Conservation (phyloP, 1,140 invertebrate genomes). For the Magallana angulata region DNA sequence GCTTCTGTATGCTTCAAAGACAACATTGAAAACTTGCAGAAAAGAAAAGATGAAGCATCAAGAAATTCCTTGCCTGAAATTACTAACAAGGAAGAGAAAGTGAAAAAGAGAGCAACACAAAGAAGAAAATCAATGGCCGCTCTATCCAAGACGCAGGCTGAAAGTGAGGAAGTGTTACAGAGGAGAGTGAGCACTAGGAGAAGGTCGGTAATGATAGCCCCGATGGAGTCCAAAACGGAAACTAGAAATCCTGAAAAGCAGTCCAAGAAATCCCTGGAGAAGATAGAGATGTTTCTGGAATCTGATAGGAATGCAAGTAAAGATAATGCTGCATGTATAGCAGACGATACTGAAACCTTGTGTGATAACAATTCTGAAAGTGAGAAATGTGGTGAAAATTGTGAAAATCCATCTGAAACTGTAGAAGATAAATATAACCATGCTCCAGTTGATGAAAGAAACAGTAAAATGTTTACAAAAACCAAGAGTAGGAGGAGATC, state of each 20-base stretch:
- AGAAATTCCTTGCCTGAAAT: background rate
- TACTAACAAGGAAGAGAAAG: background rate
- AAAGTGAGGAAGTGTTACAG: background rate
- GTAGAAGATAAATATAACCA: background rate
- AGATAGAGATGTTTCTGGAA: conserved; percentile 13
- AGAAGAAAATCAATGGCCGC: conserved; percentile 11
- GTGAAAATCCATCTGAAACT: background rate
- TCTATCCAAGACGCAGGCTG: background rate
- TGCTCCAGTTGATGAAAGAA: background rate
- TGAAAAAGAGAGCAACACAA: background rate
- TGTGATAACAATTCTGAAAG: background rate
- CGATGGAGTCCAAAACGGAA: background rate
- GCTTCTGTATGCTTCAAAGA: conserved; percentile 44
- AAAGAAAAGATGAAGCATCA: background rate
- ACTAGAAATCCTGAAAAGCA: background rate
- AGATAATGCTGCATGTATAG: background rate
- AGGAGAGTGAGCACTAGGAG: background rate
- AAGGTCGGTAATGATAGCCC: background rate
- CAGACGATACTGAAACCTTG: background rate
- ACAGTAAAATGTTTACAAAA: background rate
- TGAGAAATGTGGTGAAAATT: background rate
- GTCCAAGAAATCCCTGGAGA: conserved; percentile 2
- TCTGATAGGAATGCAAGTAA: background rate
- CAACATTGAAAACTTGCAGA: conserved; percentile 34
- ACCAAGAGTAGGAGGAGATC: background rate